A percentile compares a stretch with the other conserved stretches of the same genome.
Evolutionary conservation across 92 coral and sea anemone genomes (phyloP).

Genomic region (Zoanthus gigantus): DNA sequence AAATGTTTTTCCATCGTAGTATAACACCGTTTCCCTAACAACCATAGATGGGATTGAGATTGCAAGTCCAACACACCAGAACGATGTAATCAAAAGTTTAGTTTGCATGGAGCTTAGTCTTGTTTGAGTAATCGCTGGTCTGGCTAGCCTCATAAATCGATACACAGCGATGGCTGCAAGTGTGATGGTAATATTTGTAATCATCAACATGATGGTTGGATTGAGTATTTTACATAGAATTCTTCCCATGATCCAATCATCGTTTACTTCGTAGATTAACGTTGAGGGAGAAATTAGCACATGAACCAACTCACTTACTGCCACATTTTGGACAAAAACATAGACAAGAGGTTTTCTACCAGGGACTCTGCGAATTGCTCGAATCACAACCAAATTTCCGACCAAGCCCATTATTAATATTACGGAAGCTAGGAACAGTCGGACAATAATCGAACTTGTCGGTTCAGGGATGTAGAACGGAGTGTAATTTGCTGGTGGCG

Average conservation of each 20-base stretch:
- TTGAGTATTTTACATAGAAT: constrained; percentile 29
- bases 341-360: constrained; percentile 32
- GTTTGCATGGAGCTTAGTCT: constrained; percentile 17
- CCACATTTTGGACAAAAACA: constrained; percentile 19
- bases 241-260: constrained; percentile 39
- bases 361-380: neutral
- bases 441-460: neutral
- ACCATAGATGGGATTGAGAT: constrained; percentile 14
- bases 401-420: constrained; percentile 6
- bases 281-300: constrained; percentile 21
- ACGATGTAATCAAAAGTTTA: constrained; percentile 14
- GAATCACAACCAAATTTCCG: constrained; percentile 29
- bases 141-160: constrained; percentile 1
- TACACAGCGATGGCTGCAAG: constrained; percentile 40
- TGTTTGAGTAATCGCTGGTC: constrained; percentile 15
- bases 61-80: constrained; percentile 34
- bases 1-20: constrained; percentile 23
- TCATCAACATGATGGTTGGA: constrained; percentile 35
- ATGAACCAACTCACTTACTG: constrained; percentile 23
- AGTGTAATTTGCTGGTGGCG: neutral
- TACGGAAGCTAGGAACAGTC: constrained; percentile 11
- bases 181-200: constrained; percentile 34
- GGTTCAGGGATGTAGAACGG: constrained; percentile 20
- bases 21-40: constrained; percentile 10
- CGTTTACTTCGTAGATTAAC: constrained; percentile 18